Conservation (phyloP, 2,797 vertebrate species). For the Microcaecilia unicolor region DNA sequence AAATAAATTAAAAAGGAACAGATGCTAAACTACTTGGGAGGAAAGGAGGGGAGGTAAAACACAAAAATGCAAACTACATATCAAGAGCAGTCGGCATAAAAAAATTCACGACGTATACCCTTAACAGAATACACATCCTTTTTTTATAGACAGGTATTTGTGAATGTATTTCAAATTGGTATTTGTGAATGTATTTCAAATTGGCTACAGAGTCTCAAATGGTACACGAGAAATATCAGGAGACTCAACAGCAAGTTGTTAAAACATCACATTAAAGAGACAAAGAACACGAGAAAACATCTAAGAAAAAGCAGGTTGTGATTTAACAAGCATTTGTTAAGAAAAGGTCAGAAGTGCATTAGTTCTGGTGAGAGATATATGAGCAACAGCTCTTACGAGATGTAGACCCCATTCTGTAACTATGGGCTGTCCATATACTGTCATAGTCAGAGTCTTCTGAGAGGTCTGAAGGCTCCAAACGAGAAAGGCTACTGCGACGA, state of each 20-base stretch:
- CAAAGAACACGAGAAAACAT: slow-evolving; percentile 76
- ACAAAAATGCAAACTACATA: slow-evolving; percentile 24
- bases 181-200: slow-evolving; percentile 8
- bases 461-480: slow-evolving; percentile 92
- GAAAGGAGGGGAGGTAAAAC: slow-evolving; percentile 12
- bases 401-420: slow-evolving; percentile 96
- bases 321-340: slow-evolving; percentile 84
- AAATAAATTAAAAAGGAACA: slow-evolving; percentile 25
- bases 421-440: slow-evolving; percentile 98
- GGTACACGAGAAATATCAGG: slow-evolving; percentile 46
- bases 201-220: slow-evolving; percentile 40
- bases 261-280: slow-evolving; percentile 83
- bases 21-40: slow-evolving; percentile 28
- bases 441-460: slow-evolving; percentile 99
- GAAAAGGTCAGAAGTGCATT: slow-evolving; percentile 70
- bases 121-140: slow-evolving; percentile 25
- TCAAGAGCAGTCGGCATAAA: slow-evolving; percentile 17
- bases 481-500: slow-evolving; percentile 90
- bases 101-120: slow-evolving; percentile 21
- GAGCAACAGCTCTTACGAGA: slow-evolving; percentile 96
- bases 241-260: slow-evolving; percentile 55
- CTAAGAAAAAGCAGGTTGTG: slow-evolving; percentile 78
- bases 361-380: slow-evolving; percentile 95
- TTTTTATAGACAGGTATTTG: slow-evolving; percentile 18
- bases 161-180: slow-evolving; percentile 14